Conservation (phyloP, 2,113 vertebrate species). For the Haplochromis vanheusdeni region DNA sequence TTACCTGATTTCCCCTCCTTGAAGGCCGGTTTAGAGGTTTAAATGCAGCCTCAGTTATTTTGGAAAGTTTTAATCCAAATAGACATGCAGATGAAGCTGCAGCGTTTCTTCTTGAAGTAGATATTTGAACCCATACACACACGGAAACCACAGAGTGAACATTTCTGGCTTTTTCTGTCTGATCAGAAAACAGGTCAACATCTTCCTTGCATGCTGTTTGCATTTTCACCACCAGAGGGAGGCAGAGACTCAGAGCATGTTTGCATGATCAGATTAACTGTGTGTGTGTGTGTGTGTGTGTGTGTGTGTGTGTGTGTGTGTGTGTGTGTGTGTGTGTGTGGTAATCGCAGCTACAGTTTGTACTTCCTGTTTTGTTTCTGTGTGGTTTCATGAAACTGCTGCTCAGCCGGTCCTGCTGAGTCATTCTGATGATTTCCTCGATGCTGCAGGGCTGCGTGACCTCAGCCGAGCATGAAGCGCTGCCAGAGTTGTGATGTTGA, state of each 20-base stretch:
- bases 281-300: background rate
- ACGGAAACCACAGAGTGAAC: background rate
- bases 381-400: background rate
- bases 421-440: background rate
- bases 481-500: constrained; percentile 4
- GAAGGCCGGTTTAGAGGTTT: background rate
- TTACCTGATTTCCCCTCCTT: background rate
- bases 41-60: background rate
- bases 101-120: background rate
- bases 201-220: background rate
- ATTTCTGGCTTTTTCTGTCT: background rate
- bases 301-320: background rate
- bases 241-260: background rate
- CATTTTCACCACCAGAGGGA: constrained; percentile 27
- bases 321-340: background rate
- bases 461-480: background rate
- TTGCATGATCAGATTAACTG: background rate
- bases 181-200: background rate
- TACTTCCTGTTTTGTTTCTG: background rate
- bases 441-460: background rate
- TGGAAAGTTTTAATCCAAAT: background rate
- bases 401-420: background rate
- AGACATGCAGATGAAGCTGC: background rate
- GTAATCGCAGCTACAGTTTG: background rate
- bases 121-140: background rate